Evolutionary conservation across 1,140 invertebrate species (phyloP).

Genomic region (Penaeus japonicus): DNA sequence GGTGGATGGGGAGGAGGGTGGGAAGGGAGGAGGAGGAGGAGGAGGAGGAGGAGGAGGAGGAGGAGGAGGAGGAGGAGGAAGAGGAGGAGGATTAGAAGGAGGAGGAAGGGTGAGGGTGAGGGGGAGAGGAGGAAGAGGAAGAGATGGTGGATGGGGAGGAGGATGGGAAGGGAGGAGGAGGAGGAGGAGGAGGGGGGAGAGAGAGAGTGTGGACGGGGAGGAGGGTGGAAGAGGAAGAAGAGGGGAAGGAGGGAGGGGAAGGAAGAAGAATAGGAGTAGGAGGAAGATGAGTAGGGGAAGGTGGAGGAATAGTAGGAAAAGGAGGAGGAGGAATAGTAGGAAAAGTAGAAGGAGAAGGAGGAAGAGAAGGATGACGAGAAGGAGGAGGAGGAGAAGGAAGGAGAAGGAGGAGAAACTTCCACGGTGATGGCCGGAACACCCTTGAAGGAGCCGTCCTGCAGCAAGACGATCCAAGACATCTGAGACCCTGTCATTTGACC

Average conservation of each 20-base stretch:
- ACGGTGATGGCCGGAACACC: too few relatives aligned
- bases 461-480: too few relatives aligned
- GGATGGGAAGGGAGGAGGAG: neutral
- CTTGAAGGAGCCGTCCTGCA: too few relatives aligned
- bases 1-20: neutral
- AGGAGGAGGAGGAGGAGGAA: neutral
- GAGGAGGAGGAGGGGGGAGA: neutral
- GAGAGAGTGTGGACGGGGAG: too few relatives aligned
- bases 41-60: too few relatives aligned
- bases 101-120: too few relatives aligned
- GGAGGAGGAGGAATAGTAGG: neutral
- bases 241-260: neutral
- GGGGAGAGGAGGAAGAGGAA: too few relatives aligned
- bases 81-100: too few relatives aligned
- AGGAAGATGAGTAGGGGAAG: neutral
- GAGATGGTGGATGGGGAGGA: too few relatives aligned
- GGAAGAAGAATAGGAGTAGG: neutral
- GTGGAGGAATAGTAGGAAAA: neutral
- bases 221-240: neutral
- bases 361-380: neutral
- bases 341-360: neutral
- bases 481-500: too few relatives aligned
- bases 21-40: neutral
- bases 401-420: too few relatives aligned
- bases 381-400: constrained; percentile 4